Evolutionary conservation across 2,113 vertebrate genomes (phyloP), one percentile per base, ranked within the genome.

Genomic region (Ursus arctos): DNA sequence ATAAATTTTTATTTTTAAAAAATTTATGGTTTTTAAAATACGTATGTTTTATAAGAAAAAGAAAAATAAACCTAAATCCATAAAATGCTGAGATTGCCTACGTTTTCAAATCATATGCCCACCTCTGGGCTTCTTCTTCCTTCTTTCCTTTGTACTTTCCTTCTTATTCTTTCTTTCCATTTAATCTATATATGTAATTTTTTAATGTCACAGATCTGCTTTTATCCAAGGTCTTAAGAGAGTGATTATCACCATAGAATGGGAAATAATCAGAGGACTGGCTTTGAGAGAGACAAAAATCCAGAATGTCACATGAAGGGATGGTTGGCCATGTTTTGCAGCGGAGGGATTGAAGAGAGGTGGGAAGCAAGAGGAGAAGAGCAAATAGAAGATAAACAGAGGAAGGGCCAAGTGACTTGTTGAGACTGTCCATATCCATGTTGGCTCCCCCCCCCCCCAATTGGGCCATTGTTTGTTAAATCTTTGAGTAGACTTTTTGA

Each of bases 371-470:
- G 4, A 26, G 57, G 13, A 22, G 53, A 88, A 88, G 6, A 24
- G 7, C 16, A 28, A 87, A 31, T 31, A 63, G 16, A 74, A 1
- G 12, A 53, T 19, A 51, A 76, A 59, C 4, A 47, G 14, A 1
- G 4, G 36, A 55, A 36, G 6, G 43, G 12, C 12, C 36, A 51
- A 47, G 11, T 5, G 40, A 49, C 22, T 53, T 47, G 18, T 16
- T 36, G 55, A 86, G 33, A 76, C 15, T 43, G 7, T 40, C 8
- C 13, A 21, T 71, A 43, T 31, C 65, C 8, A 57, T 28, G 6
- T 9, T n/a, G 18, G 14, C 1, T 6, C 10, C 0, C 13, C 6
- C 6, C 36, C 0, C 12, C 3, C 22, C 51, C 1, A 59, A 15
- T 24, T 43, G 19, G 22, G 26, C 12, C 40, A 43, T 49, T 53